Evolutionary conservation across 2,888 invertebrate species (phyloP).

Genomic region (Anaspis maculata): DNA sequence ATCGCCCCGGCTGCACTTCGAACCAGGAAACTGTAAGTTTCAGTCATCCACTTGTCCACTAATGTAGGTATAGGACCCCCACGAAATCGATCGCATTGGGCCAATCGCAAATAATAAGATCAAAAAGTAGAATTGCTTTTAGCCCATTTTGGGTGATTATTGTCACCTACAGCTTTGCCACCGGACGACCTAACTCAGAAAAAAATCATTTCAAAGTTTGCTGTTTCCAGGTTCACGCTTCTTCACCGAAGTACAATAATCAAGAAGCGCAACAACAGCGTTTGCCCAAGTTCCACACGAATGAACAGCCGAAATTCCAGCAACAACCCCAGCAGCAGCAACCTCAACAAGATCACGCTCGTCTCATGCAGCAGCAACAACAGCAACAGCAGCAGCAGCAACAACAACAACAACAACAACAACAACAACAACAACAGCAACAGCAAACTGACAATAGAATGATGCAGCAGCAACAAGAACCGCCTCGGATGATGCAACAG

Average conservation of each 20-base stretch:
- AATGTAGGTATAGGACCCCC: too few relatives aligned
- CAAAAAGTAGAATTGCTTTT: too few relatives aligned
- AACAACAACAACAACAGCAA: constrained; percentile 26
- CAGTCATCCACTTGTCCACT: too few relatives aligned
- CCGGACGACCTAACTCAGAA: too few relatives aligned
- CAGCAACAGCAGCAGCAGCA: constrained; percentile 25
- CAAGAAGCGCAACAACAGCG: constrained; percentile 25
- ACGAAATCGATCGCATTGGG: too few relatives aligned
- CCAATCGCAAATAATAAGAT: too few relatives aligned
- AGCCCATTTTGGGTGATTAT: too few relatives aligned
- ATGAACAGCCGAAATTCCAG: constrained; percentile 23
- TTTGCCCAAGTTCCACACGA: constrained; percentile 25
- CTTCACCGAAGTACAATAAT: constrained; percentile 33
- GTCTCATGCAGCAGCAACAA: constrained; percentile 9
- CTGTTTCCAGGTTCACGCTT: constrained; percentile 32
- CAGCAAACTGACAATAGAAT: constrained; percentile 34
- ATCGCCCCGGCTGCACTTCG: too few relatives aligned
- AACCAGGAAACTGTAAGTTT: too few relatives aligned
- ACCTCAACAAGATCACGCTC: constrained; percentile 21
- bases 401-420: constrained; percentile 5
- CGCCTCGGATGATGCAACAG: constrained; percentile 30
- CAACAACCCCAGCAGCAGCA: constrained; percentile 17
- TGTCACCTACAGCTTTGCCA: too few relatives aligned
- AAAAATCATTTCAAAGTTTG: too few relatives aligned
- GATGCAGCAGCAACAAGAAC: constrained; percentile 29